phyloP scores from a whole-genome alignment of 2,113 vertebrate species.

The Panurus biarmicus region DNA sequence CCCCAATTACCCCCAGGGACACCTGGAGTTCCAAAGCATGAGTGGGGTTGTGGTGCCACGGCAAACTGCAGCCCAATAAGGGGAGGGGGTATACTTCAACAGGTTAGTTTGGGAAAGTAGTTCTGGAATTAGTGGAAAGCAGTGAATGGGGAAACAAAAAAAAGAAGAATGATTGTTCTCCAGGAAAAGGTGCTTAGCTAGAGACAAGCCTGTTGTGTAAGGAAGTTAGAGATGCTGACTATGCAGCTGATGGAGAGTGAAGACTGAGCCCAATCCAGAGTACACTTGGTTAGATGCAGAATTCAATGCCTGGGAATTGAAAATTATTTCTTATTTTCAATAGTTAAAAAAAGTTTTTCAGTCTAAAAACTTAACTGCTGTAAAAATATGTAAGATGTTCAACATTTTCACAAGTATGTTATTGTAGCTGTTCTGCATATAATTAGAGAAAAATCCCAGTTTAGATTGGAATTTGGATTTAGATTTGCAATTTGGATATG shows the following conservation, averaged over 20 bases:
- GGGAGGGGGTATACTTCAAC: neutral
- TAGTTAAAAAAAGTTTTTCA: neutral
- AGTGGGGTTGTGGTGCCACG: rapidly evolving
- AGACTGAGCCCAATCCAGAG: rapidly evolving
- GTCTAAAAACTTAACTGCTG: neutral
- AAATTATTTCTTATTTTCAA: neutral
- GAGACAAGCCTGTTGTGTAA: rapidly evolving
- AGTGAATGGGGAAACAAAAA: neutral
- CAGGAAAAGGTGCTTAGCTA: neutral
- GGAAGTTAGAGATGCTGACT: neutral
- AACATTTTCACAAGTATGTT: neutral
- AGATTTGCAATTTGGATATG: neutral
- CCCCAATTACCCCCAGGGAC: too few species aligned
- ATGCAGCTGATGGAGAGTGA: neutral
- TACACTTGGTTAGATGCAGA: neutral
- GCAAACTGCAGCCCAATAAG: neutral
- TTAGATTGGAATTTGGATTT: too few species aligned
- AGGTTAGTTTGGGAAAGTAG: neutral
- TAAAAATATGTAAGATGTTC: neutral
- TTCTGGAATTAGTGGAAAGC: neutral
- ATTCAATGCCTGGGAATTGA: neutral
- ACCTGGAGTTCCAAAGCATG: neutral
- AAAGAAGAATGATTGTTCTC: neutral
- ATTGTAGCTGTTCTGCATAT: neutral
- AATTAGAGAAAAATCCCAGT: neutral